A percentile compares a stretch with the other conserved stretches of the same genome.
Conservation (phyloP, 2,113 vertebrate species). For the Eudyptes chrysolophus region DNA sequence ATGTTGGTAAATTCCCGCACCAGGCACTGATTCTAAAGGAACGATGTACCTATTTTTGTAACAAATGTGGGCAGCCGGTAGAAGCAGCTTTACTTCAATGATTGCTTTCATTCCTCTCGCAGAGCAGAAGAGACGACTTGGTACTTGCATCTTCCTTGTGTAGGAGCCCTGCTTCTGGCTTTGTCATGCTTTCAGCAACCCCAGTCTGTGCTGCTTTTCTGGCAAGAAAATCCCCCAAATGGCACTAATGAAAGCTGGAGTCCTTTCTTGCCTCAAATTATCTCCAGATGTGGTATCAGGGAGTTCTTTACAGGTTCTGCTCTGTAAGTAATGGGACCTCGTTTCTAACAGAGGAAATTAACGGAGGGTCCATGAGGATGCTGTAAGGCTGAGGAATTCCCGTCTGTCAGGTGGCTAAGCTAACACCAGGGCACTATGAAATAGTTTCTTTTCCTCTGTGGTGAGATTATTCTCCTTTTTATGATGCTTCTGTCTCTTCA, state of each 20-base stretch:
- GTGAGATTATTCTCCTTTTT: background rate
- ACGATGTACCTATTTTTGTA: background rate
- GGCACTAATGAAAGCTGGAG: slow-evolving; percentile 1
- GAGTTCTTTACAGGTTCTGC: background rate
- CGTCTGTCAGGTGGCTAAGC: background rate
- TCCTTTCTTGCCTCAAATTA: background rate
- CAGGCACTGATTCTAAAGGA: slow-evolving; percentile 35
- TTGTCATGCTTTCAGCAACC: background rate
- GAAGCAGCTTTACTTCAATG: slow-evolving; percentile 12
- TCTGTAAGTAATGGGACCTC: background rate
- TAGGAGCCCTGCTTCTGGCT: background rate
- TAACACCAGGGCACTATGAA: background rate
- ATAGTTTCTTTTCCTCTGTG: background rate
- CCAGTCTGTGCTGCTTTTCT: background rate
- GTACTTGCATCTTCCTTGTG: background rate
- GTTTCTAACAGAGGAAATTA: background rate
- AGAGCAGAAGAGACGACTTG: background rate
- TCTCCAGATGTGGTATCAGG: background rate
- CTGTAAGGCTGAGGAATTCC: background rate
- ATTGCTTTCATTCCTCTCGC: background rate
- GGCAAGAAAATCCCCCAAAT: background rate
- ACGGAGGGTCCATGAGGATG: background rate
- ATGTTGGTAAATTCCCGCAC: slow-evolving; percentile 2
- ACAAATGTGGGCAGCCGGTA: background rate
- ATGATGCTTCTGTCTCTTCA: background rate